phyloP scores from a whole-genome alignment of 2,113 vertebrate species.

The Xyrauchen texanus region DNA sequence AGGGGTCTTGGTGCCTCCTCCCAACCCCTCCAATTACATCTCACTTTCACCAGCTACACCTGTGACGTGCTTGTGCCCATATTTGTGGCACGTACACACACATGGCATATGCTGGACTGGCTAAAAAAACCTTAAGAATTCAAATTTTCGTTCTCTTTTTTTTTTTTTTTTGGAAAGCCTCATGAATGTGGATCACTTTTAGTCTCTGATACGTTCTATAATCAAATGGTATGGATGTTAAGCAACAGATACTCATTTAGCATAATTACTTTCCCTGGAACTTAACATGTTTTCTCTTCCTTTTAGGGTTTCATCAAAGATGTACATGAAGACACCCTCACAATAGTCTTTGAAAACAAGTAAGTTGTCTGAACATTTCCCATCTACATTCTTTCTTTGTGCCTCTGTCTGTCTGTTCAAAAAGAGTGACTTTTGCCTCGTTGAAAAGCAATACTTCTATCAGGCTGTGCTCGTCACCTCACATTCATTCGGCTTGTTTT shows the following conservation, averaged over 20 bases:
- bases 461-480: neutral
- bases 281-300: neutral
- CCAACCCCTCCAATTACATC: neutral
- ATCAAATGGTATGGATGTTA: neutral
- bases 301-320: conserved; percentile 89
- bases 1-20: conserved; percentile 2
- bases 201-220: neutral
- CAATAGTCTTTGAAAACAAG: conserved; percentile 94
- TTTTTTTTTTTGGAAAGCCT: neutral
- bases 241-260: neutral
- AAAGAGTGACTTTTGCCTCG: no score
- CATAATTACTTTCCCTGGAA: neutral
- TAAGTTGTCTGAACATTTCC: conserved; percentile 69
- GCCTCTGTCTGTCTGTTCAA: neutral
- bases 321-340: conserved; percentile 90
- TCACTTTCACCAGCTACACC: conserved; percentile 28
- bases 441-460: neutral
- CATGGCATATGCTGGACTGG: no score
- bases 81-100: neutral
- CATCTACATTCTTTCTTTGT: neutral
- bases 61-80: neutral
- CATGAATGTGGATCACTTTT: neutral
- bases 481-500: neutral
- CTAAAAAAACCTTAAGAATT: neutral
- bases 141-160: neutral